phyloP scores from a whole-genome alignment of 1,140 invertebrate genomes.

The Hesperophylax magnus region DNA sequence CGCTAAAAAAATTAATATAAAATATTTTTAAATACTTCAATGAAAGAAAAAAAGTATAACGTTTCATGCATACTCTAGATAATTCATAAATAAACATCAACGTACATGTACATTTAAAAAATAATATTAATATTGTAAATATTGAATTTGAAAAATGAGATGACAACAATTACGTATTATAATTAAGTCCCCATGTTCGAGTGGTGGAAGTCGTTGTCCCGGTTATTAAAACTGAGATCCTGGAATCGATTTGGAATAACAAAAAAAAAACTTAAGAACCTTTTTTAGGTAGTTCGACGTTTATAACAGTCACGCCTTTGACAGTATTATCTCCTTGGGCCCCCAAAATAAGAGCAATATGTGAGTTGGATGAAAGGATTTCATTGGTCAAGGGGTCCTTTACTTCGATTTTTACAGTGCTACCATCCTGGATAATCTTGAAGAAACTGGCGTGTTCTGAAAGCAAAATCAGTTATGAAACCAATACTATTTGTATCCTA shows the following conservation, averaged over 20 bases:
- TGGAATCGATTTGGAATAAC: too few species aligned
- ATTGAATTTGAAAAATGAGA: too few species aligned
- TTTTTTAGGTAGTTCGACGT: conserved; percentile 4
- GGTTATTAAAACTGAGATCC: too few species aligned
- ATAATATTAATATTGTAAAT: too few species aligned
- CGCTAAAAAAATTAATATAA: neutral
- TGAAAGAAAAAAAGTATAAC: neutral
- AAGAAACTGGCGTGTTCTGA: neutral
- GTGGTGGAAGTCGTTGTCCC: too few species aligned
- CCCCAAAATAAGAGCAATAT: neutral
- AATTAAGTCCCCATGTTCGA: too few species aligned
- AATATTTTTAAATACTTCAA: neutral
- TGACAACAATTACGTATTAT: too few species aligned
- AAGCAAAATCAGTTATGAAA: neutral
- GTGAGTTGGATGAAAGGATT: neutral
- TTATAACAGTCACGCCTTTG: neutral
- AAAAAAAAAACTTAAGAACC: neutral
- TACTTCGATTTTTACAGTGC: neutral
- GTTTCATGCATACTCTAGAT: too few species aligned
- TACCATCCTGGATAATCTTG: neutral
- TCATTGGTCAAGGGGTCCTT: neutral
- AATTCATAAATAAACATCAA: too few species aligned
- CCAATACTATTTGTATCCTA: neutral
- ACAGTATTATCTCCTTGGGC: neutral
- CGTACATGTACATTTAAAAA: too few species aligned